phyloP scores from a whole-genome alignment of 2,113 vertebrate species.

The Petrocephalus zakoni region DNA sequence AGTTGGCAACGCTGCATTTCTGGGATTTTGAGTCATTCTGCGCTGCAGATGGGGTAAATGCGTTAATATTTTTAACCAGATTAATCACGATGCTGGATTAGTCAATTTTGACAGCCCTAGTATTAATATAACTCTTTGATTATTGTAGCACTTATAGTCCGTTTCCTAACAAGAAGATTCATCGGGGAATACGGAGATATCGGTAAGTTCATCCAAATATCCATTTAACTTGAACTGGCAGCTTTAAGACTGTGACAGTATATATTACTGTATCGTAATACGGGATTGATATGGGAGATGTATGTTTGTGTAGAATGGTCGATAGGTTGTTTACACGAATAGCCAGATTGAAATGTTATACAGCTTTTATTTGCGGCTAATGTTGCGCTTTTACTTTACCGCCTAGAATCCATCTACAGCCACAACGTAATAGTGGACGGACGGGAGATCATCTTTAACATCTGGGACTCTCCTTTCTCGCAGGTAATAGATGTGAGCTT shows the following conservation, averaged over 20 bases:
- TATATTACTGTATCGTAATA: background rate
- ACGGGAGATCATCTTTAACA: constrained; percentile 68
- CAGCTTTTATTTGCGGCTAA: background rate
- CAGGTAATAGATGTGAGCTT: constrained; percentile 55
- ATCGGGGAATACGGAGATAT: constrained; percentile 82
- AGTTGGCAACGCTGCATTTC: too few relatives aligned
- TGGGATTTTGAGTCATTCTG: too few relatives aligned
- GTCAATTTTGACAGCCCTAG: too few relatives aligned
- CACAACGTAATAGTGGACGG: constrained; percentile 66
- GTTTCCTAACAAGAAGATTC: constrained; percentile 77
- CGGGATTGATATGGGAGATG: background rate
- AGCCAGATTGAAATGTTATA: background rate
- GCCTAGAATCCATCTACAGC: constrained; percentile 74
- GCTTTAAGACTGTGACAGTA: background rate
- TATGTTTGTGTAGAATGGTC: background rate
- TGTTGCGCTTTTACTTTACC: background rate
- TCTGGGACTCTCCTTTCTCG: constrained; percentile 73
- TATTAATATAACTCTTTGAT: background rate
- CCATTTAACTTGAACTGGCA: background rate
- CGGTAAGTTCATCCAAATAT: constrained; percentile 51
- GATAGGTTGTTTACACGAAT: background rate
- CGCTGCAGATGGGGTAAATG: too few relatives aligned
- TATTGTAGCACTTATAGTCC: constrained; percentile 71
- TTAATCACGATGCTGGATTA: too few relatives aligned
- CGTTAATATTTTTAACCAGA: too few relatives aligned